Base-by-base conservation (phyloP, 37 sponge, comb jelly and placozoan genomes). In the Axinella damicornis region DNA sequence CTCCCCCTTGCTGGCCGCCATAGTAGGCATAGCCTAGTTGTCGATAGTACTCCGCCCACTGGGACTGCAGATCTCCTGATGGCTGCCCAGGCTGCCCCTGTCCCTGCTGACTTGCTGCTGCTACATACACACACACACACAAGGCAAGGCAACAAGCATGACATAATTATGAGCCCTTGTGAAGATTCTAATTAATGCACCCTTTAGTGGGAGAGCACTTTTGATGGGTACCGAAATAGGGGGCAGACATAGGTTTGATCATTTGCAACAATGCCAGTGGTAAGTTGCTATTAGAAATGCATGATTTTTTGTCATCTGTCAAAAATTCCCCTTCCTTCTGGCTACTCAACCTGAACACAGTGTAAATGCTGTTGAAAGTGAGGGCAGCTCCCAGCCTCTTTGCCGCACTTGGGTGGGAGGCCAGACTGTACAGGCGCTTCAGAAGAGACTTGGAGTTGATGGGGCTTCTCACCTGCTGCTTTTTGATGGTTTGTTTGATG, bases 21-120 rank as follows among this genome's bases (percentile, higher is more conserved):
- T 89, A 88, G 61, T 85, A 91, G 21, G 80, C 34, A 56, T 91
- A 89, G 16, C 91, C 90, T 21, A 88, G 38, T 67, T 94, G 91
- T 27, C 97, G 74, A 63, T 95, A 97, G 74, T 97, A 97, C 64
- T 97, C 97, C 0, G 95, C 95, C 97, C 97, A 97, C 81, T 96
- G 97, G 37, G 97, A 88, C 37, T 90, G 87, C 20, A 85, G n/a
- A 61, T 96, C 92, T 22, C 55, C 77, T 24, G 62, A 64, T 1
- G 77, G 58, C 36, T 40, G 72, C 32, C 56, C 78, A 18, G 22
- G 53, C 76, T 36, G 79, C 27, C 16, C 69, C 76, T 91, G 86
- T 21, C 36, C 83, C 53, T 79, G 88, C 54, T 65, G 79, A 56
- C 15, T 33, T 35, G 71, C 65, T 71, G 71, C 33, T 70, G 71